Base-by-base conservation (phyloP, 53 echinoderm and acorn worm genomes). In the Luidia sarsii region DNA sequence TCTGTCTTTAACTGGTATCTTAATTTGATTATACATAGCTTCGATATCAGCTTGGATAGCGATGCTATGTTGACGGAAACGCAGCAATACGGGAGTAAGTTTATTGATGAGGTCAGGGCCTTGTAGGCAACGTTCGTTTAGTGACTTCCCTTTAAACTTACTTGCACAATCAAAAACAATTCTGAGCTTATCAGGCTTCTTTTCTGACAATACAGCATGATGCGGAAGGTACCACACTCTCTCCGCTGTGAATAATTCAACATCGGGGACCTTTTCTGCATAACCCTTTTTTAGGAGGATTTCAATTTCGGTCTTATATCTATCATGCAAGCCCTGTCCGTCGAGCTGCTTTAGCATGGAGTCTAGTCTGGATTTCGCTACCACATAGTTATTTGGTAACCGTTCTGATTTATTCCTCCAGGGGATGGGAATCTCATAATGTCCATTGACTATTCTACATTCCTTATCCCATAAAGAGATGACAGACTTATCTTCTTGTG, bases 221-320 rank as follows among this genome's bases (percentile, higher is more conserved):
- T 86, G 86, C 9, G 80, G 86, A 3, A 86, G 59, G 24, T 86
- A 79, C 86, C 86, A 86, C 16, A 25, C 60, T 33, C 86, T 68
- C 14, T 86, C 86, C 16, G n/a, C 25, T 9, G 20, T 13, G n/a
- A n/a, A n/a, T 56, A 74, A 39, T 57, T 85, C 85, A 39, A 7
- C 2, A 13, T 48, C n/a, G 25, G 86, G 79, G 8, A 86, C 80
- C 33, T 21, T 13, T n/a, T 86, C 86, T 0, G 86, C 80, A 48
- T 86, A 83, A n/a, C 71, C 43, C 18, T 55, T 57, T 2, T 32
- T 41, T 31, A 64, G 10, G 15, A 83, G 71, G 11, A 56, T 70
- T 3, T 25, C 20, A 24, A 83, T 83, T 28, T 59, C 70, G 6
- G 69, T 31, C 19, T 68, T 25, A 34, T 86, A 86, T n/a, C 30